These are phyloP conservation scores for Phoxinus dragarum DNA, from an alignment of 2,797 vertebrate genomes.

Conservation along the genomic window DNA sequence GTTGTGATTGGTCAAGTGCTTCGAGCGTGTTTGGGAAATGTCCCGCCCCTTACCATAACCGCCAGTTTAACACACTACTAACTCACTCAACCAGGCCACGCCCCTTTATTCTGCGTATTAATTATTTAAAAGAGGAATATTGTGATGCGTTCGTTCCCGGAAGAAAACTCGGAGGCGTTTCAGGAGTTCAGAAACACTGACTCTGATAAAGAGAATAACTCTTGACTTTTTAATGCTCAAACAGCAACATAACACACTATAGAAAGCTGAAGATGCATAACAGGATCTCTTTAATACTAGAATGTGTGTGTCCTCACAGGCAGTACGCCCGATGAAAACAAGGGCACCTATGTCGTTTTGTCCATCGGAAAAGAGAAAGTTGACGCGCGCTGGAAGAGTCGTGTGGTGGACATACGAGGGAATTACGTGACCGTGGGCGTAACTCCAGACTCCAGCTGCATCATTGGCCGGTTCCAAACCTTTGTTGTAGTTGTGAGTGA, in stretches of 20 bases:
- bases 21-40: not conserved
- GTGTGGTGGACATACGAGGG: conserved; percentile 62
- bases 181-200: not conserved
- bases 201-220: not conserved
- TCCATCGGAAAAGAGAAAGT: conserved; percentile 63
- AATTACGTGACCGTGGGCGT: conserved; percentile 73
- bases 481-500: conserved; percentile 76
- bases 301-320: conserved; percentile 71
- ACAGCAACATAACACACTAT: not conserved
- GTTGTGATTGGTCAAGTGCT: not conserved
- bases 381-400: conserved; percentile 74
- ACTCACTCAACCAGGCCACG: not conserved
- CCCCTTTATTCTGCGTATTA: not conserved
- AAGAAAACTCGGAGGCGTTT: not conserved
- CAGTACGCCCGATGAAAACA: conserved; percentile 76
- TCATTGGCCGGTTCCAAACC: conserved; percentile 85
- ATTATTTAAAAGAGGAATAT: not conserved
- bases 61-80: not conserved
- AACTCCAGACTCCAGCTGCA: conserved; percentile 78
- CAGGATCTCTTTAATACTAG: not conserved
- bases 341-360: conserved; percentile 79
- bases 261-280: not conserved
- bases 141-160: not conserved
- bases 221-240: fast-evolving
- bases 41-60: not conserved